Conservation (phyloP, 1,140 invertebrate genomes). For the Drosophila mojavensis region DNA sequence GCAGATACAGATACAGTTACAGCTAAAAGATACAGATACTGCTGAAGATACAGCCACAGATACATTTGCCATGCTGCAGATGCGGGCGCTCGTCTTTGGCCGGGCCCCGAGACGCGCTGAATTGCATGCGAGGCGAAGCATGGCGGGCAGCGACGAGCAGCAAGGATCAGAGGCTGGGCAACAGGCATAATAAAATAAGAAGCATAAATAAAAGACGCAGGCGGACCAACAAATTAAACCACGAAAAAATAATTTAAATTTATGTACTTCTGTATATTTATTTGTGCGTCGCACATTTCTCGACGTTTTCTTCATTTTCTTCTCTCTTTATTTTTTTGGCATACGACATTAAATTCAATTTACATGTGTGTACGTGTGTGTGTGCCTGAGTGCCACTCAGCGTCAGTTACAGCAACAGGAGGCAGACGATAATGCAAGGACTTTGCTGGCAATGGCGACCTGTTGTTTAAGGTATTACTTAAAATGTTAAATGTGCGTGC, state of each 20-base stretch:
- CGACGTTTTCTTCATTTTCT: conserved; percentile 30
- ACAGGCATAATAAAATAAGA: conserved; percentile 71
- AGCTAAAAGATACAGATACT: conserved; percentile 48
- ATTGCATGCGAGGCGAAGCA: conserved; percentile 23
- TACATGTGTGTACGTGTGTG: conserved; percentile 45
- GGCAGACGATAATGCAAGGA: conserved; percentile 24
- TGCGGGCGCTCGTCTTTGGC: conserved; percentile 41
- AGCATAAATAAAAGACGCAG: conserved; percentile 61
- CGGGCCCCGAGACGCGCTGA: conserved; percentile 21
- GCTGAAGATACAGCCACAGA: conserved; percentile 35
- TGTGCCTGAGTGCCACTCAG: conserved; percentile 65
- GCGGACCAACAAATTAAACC: conserved; percentile 53
- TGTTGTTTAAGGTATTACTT: conserved; percentile 78
- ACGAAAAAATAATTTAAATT: conserved; percentile 79
- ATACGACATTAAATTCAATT: conserved; percentile 80
- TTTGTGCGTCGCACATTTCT: conserved; percentile 65
- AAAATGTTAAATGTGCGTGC: conserved; percentile 39
- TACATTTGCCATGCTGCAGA: conserved; percentile 32
- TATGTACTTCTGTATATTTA: conserved; percentile 77
- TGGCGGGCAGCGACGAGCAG: conserved; percentile 16
- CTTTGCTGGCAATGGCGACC: conserved; percentile 56
- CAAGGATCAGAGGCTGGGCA: conserved; percentile 22
- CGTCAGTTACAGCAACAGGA: conserved; percentile 67
- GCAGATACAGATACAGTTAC: conserved; percentile 44
- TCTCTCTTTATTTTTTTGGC: conserved; percentile 46